Evolutionary conservation across 2,113 vertebrate genomes (phyloP), one percentile per base, ranked within the genome.

Genomic region (Falcunculus frontatus): DNA sequence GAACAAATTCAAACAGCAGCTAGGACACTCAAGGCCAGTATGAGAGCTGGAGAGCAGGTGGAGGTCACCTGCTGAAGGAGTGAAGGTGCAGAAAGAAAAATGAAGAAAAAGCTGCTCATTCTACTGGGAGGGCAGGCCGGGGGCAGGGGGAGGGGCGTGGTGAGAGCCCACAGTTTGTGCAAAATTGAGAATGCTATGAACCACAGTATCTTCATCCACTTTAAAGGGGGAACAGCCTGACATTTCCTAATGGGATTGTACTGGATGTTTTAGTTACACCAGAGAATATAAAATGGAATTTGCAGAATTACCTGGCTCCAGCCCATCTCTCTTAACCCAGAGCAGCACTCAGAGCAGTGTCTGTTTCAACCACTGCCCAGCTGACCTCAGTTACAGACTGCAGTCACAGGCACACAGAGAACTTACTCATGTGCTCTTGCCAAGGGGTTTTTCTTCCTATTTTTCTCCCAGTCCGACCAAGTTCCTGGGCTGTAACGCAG

Each of bases 11-110:
- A 47, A 69, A 55, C 1, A 84, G 20, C 42, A 65, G 49, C 17
- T 0, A 8, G 59, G 23, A 52, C 10, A 15, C 25, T 44, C 0
- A 0, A 79, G 35, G 50, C 35, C 39, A 60, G 23, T 13, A 3
- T 3, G 18, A 64, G 32, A 53, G 52, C 41, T 29, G 70, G 56
- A 20, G 13, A 67, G 37, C 60, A 42, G 4, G 4, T 3, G n/a
- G 22, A 74, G 69, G 35, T 57, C 16, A 55, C 70, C 67, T 90
- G 35, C 65, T 44, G 44, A 30, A 72, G 20, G 16, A 53, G 47
- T 10, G 23, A 55, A 2, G 9, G 35, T 6, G 12, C 5, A 60
- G 57, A 10, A 55, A 56, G 41, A 20, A 76, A 90, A 74, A 55
- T 8, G 2, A 87, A 89, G 44, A 12, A 30, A 5, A 11, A 78